These are phyloP conservation scores for Daboia siamensis DNA, from an alignment of 2,113 vertebrate species.

Conservation along the genomic window DNA sequence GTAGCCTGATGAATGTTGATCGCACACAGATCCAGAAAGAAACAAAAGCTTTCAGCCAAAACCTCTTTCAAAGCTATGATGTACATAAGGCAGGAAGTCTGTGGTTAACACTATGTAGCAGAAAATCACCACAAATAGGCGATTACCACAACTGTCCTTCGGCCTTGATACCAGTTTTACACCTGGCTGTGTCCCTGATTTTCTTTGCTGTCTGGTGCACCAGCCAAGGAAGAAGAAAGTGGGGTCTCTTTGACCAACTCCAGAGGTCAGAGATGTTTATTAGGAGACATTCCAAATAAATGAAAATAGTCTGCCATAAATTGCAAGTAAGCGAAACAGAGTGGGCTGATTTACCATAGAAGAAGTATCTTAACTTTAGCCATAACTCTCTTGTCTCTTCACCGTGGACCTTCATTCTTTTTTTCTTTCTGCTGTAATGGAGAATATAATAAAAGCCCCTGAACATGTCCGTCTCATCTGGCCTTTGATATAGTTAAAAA, in stretches of 20 bases:
- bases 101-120: neutral
- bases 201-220: neutral
- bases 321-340: conserved; percentile 25
- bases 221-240: conserved; percentile 3
- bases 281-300: conserved; percentile 3
- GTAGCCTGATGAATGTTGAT: conserved; percentile 5
- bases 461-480: conserved; percentile 42
- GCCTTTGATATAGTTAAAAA: conserved; percentile 56
- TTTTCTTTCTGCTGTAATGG: conserved; percentile 22
- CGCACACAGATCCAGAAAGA: neutral
- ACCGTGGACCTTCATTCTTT: conserved; percentile 43
- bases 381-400: conserved; percentile 10
- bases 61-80: neutral
- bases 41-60: neutral
- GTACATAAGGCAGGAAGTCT: neutral
- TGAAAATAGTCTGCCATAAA: neutral
- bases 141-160: neutral
- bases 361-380: conserved; percentile 3
- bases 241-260: neutral
- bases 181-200: neutral
- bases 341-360: neutral
- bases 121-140: neutral
- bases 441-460: conserved; percentile 34
- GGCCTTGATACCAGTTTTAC: neutral
- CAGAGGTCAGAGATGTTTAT: neutral